phyloP scores from a whole-genome alignment of 2,888 invertebrate genomes.

The Tuta absoluta region DNA sequence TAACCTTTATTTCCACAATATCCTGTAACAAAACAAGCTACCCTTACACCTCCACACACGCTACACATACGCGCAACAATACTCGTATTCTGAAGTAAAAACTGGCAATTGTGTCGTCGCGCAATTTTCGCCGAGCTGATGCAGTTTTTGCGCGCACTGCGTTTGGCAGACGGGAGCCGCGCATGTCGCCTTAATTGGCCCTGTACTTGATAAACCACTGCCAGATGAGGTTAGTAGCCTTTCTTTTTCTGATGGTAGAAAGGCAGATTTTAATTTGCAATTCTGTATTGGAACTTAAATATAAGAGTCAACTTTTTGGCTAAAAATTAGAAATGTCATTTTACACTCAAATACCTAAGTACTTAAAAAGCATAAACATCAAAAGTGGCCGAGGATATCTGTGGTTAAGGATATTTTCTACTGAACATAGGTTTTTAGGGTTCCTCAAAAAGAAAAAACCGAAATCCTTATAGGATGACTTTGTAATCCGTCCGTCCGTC shows the following conservation, averaged over 20 bases:
- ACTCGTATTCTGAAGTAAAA: constrained; percentile 28
- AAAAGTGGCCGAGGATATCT: no score
- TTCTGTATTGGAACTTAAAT: no score
- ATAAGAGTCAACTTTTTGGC: no score
- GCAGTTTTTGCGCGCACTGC: constrained; percentile 28
- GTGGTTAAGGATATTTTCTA: no score
- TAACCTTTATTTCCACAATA: neutral
- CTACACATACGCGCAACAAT: constrained; percentile 22
- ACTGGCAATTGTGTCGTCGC: constrained; percentile 31
- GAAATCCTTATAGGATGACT: no score
- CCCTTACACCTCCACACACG: constrained; percentile 6
- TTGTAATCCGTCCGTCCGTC: no score
- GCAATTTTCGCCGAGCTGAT: constrained; percentile 31
- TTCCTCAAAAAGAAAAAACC: no score
- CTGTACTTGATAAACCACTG: constrained; percentile 30
- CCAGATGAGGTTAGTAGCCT: constrained; percentile 6
- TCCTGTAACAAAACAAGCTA: neutral
- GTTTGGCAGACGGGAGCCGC: constrained; percentile 24
- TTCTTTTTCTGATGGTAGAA: constrained; percentile 5
- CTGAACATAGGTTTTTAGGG: no score
- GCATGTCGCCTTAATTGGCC: constrained; percentile 37
- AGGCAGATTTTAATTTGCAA: neutral
- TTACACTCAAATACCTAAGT: no score
- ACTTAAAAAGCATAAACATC: no score
- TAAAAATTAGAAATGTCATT: no score